A percentile compares a stretch with the other conserved stretches of the same genome.
Conservation (phyloP, 2,113 vertebrate genomes). For the Daboia siamensis region DNA sequence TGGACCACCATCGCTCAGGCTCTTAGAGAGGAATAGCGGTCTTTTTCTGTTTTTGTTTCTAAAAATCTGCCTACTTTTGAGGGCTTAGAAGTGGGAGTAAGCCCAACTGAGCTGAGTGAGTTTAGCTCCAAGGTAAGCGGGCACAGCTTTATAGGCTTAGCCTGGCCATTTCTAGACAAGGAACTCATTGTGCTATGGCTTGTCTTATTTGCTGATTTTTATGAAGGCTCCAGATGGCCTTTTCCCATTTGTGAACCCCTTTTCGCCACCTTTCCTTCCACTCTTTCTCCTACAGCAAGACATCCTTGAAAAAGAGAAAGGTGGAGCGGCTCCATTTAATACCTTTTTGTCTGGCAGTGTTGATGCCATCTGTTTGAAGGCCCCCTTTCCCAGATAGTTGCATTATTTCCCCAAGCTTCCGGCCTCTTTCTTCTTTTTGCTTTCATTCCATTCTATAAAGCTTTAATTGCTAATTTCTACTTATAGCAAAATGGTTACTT, state of each 20-base stretch:
- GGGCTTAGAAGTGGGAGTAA: not conserved
- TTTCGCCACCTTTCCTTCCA: not conserved
- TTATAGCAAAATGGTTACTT: conserved; percentile 17
- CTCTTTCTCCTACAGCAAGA: not conserved
- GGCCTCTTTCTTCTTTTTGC: not conserved
- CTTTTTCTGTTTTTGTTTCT: not conserved
- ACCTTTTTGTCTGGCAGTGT: not conserved
- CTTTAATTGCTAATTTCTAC: conserved; percentile 10
- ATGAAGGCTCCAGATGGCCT: not conserved
- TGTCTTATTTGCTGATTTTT: not conserved
- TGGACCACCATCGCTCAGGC: not conserved
- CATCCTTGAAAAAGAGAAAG: not conserved
- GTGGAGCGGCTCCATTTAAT: not conserved
- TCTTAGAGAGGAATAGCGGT: not conserved
- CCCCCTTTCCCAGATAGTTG: not conserved
- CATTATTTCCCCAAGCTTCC: not conserved
- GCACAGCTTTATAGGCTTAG: not conserved
- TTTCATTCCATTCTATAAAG: conserved; percentile 5
- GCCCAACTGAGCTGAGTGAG: not conserved
- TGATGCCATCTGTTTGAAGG: not conserved
- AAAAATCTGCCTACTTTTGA: not conserved
- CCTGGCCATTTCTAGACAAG: not conserved
- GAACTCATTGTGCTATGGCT: not conserved
- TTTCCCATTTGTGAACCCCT: not conserved
- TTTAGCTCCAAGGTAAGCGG: not conserved